Base-by-base conservation (phyloP, 2,888 invertebrate genomes). In the Glaucopsyche alexis region DNA sequence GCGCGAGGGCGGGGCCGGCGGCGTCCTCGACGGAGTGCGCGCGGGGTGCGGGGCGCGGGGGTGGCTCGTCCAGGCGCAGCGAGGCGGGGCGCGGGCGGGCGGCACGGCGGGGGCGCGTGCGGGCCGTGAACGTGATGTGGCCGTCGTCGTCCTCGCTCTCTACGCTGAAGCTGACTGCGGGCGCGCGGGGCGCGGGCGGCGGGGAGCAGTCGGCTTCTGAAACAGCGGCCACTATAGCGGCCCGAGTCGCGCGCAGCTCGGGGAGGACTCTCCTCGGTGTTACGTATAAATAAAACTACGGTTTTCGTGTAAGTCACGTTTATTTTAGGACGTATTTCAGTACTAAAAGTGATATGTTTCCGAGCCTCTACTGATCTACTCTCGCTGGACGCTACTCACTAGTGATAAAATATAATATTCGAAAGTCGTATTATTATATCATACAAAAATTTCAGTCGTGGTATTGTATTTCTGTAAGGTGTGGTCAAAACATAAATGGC, bases 141-240 rank as follows among this genome's bases (percentile, higher is more conserved):
- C 89, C 87, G 74, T 89, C 91, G 81, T 86, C 88, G 65, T 87
- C 84, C 80, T 92, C 93, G 86, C 87, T 85, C 84, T 92, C 92
- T 70, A 93, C 91, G 85, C 84, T 88, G 86, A 93, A 93, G 80
- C 91, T 92, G 84, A 93, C 93, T 82, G 87, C 85, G 82, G 91
- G 89, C 78, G 86, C 83, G 76, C 77, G 76, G 85, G 81, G 88
- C 88, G 79, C 87, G 85, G 75, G 86, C 77, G 77, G 74, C 83
- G 77, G 73, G 81, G 85, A 75, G 86, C 85, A 74, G 83, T 81
- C 80, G 79, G 71, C 72, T 75, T 69, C 69, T 69, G 69, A 69
- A 69, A 69, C 69, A 69, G 47, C 69, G 49, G 49, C 69, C 29
- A 47, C 29, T 69, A 49, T 69, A 69, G 66, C 77, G 79, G 78